Base-by-base conservation (phyloP, 2,113 vertebrate genomes). In the Theristicus caerulescens region DNA sequence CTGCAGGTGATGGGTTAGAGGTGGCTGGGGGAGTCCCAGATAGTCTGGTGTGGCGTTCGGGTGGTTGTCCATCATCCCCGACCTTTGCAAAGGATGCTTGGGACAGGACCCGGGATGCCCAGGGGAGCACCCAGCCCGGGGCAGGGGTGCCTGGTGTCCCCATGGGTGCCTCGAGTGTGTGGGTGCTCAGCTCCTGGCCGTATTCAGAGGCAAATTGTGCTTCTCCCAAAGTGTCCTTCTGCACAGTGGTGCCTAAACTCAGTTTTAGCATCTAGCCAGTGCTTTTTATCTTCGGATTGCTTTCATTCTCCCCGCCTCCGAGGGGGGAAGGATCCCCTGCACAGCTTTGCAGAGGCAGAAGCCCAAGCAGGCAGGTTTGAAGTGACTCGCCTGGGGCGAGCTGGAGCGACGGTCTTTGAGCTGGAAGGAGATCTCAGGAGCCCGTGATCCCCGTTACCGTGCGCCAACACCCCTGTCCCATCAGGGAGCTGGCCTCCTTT, bases 321-420 rank as follows among this genome's bases (percentile, higher is more conserved):
- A 44, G 34, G 21, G 7, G 18, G 16, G 29, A 62, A 36, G 52
- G 42, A n/a, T 42, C 24, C 52, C 64, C 22, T n/a, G 90, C 42
- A 14, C 26, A 24, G 67, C 36, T 61, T 59, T 40, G 52, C 49
- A 6, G 26, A 31, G 44, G 18, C 66, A 86, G 73, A 38, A 57
- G 44, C 29, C 4, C 11, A 13, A 47, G 47, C 22, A 13, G 74
- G 15, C 42, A 9, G 55, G 42, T 91, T 54, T 19, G 78, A 57
- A 44, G 85, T 25, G 55, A 7, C 31, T 77, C 4, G 5, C 64
- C 70, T 1, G 0, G 55, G 55, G 46, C 0, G 0, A 64, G 58
- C 81, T 81, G 85, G 47, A 49, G 57, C 77, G 71, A 26, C 51
- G 9, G 38, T 13, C n/a, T 36, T 16, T 25, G 58, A 49, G 69